Base-by-base conservation (phyloP, 2,888 invertebrate species). In the Callyntrura guangdongensis region DNA sequence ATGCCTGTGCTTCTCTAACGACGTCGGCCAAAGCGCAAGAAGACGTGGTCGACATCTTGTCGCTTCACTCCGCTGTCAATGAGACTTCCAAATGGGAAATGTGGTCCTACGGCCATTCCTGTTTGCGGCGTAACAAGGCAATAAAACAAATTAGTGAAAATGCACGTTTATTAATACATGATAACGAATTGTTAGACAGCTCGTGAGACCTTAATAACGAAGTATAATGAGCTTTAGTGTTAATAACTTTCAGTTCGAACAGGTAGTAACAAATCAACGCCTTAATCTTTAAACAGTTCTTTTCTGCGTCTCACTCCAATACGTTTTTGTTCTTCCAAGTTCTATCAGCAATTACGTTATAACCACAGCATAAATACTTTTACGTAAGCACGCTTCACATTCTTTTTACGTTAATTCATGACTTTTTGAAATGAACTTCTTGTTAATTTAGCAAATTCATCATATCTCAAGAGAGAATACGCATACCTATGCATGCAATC, bases 21-120 rank as follows among this genome's bases (percentile, higher is more conserved):
- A 95, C 97, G 96, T 95, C 97, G 97, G 87, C 98, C 98, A 95
- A 98, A 98, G 94, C 98, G 97, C 94, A 98, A 96, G 95, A 98
- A 98, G 87, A 98, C 98, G 95, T 98, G 98, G 94, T 98, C 98
- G 79, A 98, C 97, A 95, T 98, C 98, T 94, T 98, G 98, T 92
- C 98, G 96, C 95, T 98, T 98, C 94, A 96, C 96, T 92, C 97
- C 97, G 93, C 96, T 96, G 95, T 97, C 97, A 84, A 95, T 92
- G 72, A 93, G 86, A 61, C 92, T 92, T 36, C 36, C 36, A 81
- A 83, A 86, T 36, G 92, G 92, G 77, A 90, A 87, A 53, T 92
- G 92, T n/a, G 84, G 67, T 77, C 91, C 90, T 53, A 53, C 90
- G 27, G 85, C 61, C 56, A 77, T 49, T 81, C 77, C 77, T 77